Evolutionary conservation across 2,113 vertebrate species (phyloP), one percentile per base, ranked within the genome.

Genomic region (Ellobius talpinus): DNA sequence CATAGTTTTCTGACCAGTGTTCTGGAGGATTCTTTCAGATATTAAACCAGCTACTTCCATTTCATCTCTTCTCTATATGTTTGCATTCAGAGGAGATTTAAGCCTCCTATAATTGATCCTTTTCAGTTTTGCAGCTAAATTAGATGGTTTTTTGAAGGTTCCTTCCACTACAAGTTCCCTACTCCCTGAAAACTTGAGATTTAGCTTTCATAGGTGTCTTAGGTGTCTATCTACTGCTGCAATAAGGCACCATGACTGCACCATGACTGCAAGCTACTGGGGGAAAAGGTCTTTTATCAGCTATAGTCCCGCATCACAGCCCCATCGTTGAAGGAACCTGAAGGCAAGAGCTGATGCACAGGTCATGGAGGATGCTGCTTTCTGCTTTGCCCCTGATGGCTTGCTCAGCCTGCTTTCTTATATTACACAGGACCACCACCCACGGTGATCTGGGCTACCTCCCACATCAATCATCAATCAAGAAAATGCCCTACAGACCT

Each of bases 61-160:
- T 90, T 92, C 2, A 88, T 45, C 3, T 4, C 13, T 82, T 26
- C 11, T 31, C 19, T 55, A 5, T 36, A 87, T 9, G 1, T 66
- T 50, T 88, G 26, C 12, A 61, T 96, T 74, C 19, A 87, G 31
- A 94, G 72, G 73, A 93, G 82, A 31, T 26, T 61, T 66, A 93
- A 94, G 45, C 14, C n/a, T 96, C 16, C 7, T 52, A 17, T 89
- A 87, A 88, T 63, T 89, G 42, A 72, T 65, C 4, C 29, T 52
- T 87, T 73, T 1, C 10, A 39, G 17, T 92, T 95, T 95, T 92
- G 82, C 93, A 23, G 81, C 16, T 19, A 91, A 93, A 87, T 61
- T 79, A 17, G 19, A 47, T 73, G 24, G 16, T 92, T 91, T 76
- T 31, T 47, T 86, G 10, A 68, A 55, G 70, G 13, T 84, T 17